Evolutionary conservation across 2,888 invertebrate genomes (phyloP).

Genomic region (Nipponacmea schrenckii): DNA sequence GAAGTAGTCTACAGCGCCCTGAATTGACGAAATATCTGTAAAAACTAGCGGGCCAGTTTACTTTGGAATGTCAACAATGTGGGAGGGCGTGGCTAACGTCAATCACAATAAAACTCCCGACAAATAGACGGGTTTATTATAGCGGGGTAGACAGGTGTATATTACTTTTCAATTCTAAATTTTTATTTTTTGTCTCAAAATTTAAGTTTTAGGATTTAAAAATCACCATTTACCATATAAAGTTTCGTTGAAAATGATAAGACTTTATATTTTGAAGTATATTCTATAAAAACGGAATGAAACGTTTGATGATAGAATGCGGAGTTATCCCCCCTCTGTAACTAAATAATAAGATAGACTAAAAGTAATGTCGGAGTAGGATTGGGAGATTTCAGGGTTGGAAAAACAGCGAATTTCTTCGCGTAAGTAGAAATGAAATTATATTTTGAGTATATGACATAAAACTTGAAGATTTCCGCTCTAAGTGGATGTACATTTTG

Average conservation of each 20-base stretch:
- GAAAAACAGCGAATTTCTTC: conserved; percentile 19
- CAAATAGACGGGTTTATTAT: conserved; percentile 18
- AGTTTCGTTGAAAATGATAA: too few relatives aligned
- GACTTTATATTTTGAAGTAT: too few relatives aligned
- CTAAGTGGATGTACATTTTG: not conserved
- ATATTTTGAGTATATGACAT: not conserved
- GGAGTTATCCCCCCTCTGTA: not conserved
- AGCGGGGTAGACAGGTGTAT: conserved; percentile 24
- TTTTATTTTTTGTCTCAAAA: conserved; percentile 17
- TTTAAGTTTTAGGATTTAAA: too few relatives aligned
- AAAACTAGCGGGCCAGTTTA: conserved; percentile 26
- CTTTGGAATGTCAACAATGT: conserved; percentile 51
- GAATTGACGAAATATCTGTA: not conserved
- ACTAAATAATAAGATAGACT: not conserved
- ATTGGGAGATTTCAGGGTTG: conserved; percentile 15
- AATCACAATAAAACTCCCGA: conserved; percentile 39
- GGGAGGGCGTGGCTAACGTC: conserved; percentile 44
- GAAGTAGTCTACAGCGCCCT: too few relatives aligned
- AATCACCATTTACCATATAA: too few relatives aligned
- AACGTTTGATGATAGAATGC: conserved; percentile 18
- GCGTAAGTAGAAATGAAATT: conserved; percentile 22
- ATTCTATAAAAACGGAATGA: too few relatives aligned
- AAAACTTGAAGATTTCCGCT: not conserved
- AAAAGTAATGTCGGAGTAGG: conserved; percentile 15
- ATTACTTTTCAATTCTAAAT: not conserved